Evolutionary conservation across 2,113 vertebrate genomes (phyloP).

Genomic region (Cacatua alba): DNA sequence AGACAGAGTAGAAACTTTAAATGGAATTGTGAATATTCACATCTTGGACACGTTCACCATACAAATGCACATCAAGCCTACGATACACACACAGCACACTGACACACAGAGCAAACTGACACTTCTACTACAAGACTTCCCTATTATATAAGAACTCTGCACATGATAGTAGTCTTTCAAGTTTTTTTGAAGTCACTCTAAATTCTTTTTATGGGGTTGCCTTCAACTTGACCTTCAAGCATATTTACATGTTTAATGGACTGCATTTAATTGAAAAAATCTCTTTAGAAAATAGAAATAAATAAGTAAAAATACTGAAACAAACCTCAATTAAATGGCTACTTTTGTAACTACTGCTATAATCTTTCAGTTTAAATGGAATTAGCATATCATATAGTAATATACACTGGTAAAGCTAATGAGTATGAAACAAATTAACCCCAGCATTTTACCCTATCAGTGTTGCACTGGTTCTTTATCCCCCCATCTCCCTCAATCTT

Average conservation of each 20-base stretch:
- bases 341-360: neutral
- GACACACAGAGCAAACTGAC: neutral
- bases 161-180: neutral
- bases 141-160: neutral
- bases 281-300: neutral
- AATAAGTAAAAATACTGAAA: neutral
- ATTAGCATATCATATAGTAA: neutral
- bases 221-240: neutral
- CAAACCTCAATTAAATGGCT: neutral
- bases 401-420: neutral
- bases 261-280: neutral
- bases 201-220: neutral
- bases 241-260: neutral
- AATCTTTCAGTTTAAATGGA: neutral
- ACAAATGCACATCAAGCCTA: neutral
- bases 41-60: neutral
- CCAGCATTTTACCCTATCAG: neutral
- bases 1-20: neutral
- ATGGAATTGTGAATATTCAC: neutral
- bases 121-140: neutral
- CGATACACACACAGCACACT: fast-evolving
- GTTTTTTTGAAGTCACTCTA: neutral
- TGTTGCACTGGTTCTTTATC: neutral
- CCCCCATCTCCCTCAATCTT: neutral
- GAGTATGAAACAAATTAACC: neutral